A percentile compares a stretch with the other conserved stretches of the same genome.
These are phyloP conservation scores for Pygoscelis antarcticus DNA, from an alignment of 2,113 vertebrate genomes.

Conservation along the genomic window DNA sequence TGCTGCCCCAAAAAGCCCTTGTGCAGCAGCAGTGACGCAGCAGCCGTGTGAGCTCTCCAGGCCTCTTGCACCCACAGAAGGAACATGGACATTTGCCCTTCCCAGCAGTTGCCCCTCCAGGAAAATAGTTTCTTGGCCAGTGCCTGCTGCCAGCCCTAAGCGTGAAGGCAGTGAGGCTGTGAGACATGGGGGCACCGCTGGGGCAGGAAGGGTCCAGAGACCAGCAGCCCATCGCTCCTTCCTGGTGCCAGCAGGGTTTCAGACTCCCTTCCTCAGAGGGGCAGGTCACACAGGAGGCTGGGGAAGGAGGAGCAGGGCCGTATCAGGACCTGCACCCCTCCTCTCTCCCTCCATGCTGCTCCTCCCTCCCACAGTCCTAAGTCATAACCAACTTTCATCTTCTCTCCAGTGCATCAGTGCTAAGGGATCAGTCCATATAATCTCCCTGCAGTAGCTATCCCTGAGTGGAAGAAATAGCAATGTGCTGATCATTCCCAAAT, in stretches of 20 bases:
- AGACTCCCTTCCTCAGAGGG: neutral
- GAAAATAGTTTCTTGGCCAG: neutral
- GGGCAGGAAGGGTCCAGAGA: neutral
- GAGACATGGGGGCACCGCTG: neutral
- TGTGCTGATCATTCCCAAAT: neutral
- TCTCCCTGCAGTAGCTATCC: neutral
- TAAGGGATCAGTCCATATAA: neutral
- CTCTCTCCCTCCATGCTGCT: neutral
- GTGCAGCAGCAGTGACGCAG: neutral
- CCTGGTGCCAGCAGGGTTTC: neutral
- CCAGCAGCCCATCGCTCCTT: neutral
- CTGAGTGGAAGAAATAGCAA: neutral
- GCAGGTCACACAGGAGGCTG: neutral
- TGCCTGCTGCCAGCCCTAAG: neutral
- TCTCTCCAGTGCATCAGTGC: neutral
- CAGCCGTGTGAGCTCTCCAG: neutral
- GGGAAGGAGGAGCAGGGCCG: neutral
- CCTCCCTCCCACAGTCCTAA: neutral
- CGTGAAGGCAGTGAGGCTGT: neutral
- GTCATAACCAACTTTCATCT: neutral
- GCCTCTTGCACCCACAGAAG: neutral
- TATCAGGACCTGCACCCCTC: neutral
- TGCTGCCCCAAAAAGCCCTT: neutral
- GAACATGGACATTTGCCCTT: neutral
- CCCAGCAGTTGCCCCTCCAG: neutral